A percentile compares a stretch with the other conserved stretches of the same genome.
Conservation (phyloP, 1,140 invertebrate genomes). For the Polypedilum pembai region DNA sequence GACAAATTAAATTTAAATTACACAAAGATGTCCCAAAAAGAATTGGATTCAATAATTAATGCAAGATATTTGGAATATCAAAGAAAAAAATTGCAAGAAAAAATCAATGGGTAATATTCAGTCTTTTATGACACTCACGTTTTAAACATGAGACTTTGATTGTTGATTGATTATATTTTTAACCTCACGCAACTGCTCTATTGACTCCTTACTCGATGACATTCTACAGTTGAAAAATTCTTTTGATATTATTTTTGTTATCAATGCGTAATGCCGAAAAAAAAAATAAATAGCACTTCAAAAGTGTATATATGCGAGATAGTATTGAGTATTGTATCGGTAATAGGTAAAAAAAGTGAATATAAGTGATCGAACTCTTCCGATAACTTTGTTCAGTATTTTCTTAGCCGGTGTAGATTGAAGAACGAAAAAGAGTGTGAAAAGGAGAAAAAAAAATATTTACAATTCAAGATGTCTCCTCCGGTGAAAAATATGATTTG, state of each 20-base stretch:
- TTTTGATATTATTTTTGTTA: constrained; percentile 4
- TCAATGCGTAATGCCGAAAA: background rate
- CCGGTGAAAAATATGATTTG: background rate
- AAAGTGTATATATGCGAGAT: background rate
- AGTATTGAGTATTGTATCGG: background rate
- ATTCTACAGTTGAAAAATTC: too few relatives aligned
- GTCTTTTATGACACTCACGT: too few relatives aligned
- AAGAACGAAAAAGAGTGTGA: background rate
- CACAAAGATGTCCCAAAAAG: background rate
- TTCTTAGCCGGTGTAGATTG: background rate
- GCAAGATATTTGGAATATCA: background rate
- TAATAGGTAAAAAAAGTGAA: background rate
- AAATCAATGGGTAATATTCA: background rate
- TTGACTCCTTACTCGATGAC: too few relatives aligned
- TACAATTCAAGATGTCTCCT: background rate
- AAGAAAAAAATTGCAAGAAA: background rate
- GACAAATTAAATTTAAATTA: background rate
- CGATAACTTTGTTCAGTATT: constrained; percentile 18
- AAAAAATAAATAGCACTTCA: constrained; percentile 1
- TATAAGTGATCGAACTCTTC: constrained; percentile 12
- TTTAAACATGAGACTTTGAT: too few relatives aligned
- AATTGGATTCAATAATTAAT: background rate
- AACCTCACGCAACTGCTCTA: too few relatives aligned
- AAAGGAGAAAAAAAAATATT: background rate
- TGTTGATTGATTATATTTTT: too few relatives aligned